Evolutionary conservation across 1,140 invertebrate genomes (phyloP).

Genomic region (Cecropterus lyciades): DNA sequence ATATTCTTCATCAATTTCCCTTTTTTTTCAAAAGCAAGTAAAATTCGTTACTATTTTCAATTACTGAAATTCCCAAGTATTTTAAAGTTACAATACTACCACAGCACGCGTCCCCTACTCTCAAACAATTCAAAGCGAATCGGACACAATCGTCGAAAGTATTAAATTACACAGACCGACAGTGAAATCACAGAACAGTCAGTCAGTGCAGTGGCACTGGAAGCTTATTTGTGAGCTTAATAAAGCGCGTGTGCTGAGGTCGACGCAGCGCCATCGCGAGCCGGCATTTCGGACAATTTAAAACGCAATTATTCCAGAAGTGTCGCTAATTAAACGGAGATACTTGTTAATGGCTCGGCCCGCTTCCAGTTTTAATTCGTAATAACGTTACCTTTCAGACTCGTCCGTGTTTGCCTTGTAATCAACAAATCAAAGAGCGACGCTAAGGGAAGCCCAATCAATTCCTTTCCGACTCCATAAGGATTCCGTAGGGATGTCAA

Average conservation of each 20-base stretch:
- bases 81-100: too few species aligned
- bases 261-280: slow-evolving; percentile 29
- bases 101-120: background rate
- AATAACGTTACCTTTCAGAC: slow-evolving; percentile 52
- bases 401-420: slow-evolving; percentile 43
- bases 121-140: background rate
- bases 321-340: slow-evolving; percentile 67
- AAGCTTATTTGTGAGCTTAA: slow-evolving; percentile 14
- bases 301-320: slow-evolving; percentile 65
- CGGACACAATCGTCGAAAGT: background rate
- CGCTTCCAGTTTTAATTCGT: slow-evolving; percentile 48
- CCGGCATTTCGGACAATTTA: slow-evolving; percentile 53
- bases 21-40: too few species aligned
- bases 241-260: slow-evolving; percentile 16
- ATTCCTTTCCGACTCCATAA: slow-evolving; percentile 6
- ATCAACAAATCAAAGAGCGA: slow-evolving; percentile 48
- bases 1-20: too few species aligned
- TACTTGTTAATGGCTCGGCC: slow-evolving; percentile 57
- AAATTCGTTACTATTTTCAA: too few species aligned
- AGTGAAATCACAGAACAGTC: slow-evolving; percentile 17
- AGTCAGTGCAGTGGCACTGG: slow-evolving; percentile 1
- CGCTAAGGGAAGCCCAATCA: slow-evolving; percentile 5
- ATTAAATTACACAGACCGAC: slow-evolving; percentile 1
- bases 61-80: too few species aligned
- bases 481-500: slow-evolving; percentile 4